These are phyloP conservation scores for Sula dactylatra DNA, from an alignment of 2,113 vertebrate genomes.

Conservation along the genomic window DNA sequence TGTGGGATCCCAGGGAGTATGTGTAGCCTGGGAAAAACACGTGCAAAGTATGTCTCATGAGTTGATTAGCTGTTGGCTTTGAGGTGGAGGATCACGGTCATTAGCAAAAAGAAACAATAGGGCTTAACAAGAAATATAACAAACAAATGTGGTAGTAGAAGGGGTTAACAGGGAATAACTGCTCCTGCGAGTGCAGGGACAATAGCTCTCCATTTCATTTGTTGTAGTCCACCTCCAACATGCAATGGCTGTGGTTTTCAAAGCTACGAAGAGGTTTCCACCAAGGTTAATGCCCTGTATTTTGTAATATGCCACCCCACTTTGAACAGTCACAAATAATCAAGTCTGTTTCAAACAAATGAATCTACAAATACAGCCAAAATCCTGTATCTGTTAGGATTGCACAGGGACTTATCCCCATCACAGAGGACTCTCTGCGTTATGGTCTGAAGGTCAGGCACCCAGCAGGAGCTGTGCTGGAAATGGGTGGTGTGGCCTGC, in stretches of 20 bases:
- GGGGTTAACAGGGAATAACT: neutral
- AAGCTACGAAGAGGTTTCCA: neutral
- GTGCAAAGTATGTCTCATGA: fast-evolving
- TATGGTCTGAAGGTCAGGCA: neutral
- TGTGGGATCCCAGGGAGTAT: neutral
- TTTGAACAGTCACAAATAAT: neutral
- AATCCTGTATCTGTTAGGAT: neutral
- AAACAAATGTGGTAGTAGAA: neutral
- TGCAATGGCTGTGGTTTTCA: neutral
- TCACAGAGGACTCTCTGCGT: neutral
- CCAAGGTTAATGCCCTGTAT: neutral
- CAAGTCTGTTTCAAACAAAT: neutral
- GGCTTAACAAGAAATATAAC: neutral
- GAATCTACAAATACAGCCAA: neutral
- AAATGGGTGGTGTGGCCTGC: neutral
- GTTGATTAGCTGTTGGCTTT: neutral
- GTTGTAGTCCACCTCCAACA: neutral
- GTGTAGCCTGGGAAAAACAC: neutral
- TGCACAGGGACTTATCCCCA: neutral
- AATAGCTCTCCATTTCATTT: neutral
- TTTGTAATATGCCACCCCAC: neutral
- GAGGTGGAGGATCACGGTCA: neutral
- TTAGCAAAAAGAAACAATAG: neutral
- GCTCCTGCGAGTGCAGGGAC: neutral
- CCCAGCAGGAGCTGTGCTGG: neutral